Base-by-base conservation (phyloP, 1,140 invertebrate genomes). In the Drosophila bocki region DNA sequence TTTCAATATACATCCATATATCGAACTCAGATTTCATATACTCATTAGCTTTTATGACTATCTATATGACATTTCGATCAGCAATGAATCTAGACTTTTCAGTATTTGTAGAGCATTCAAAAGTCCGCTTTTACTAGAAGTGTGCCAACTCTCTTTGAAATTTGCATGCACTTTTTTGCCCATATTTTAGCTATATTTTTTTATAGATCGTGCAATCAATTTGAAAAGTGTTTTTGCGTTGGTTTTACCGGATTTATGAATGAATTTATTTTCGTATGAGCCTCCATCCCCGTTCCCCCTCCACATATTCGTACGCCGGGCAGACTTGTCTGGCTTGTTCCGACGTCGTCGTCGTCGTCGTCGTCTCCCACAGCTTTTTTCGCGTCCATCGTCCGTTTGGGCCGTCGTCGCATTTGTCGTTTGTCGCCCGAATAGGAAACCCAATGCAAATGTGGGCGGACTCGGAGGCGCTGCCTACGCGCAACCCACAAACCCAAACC, bases 221-320 rank as follows among this genome's bases (percentile, higher is more conserved):
- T 90, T 91, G 70, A 82, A 90, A 82, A 76, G 54, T 82, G 68
- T 74, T 74, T 90, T 91, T 85, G 85, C 85, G 85, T 90, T 91
- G 85, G 85, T 82, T 90, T 90, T 90, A 90, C 85, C 86, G 85
- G 85, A 90, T 90, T 90, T 90, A 90, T 90, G 85, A 90, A 90
- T 90, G 85, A 90, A 90, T 90, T 91, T 90, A 90, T 85, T 86
- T 90, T 86, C 42, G 82, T 82, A 70, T 82, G 65, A 77, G 70
- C 62, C 78, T 68, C 50, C 57, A 22, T 2, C 12, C 51, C 51
- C 17, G 12, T 3, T 37, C 41, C 50, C 57, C 45, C 39, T 29
- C n/a, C 63, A 78, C 50, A 78, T 69, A 61, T 54, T 77, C 60
- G 42, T 75, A 59, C 35, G 60, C 47, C 47, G 53, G 64, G 78